Base-by-base conservation (phyloP, 2,113 vertebrate species). In the Phoxinus phoxinus region DNA sequence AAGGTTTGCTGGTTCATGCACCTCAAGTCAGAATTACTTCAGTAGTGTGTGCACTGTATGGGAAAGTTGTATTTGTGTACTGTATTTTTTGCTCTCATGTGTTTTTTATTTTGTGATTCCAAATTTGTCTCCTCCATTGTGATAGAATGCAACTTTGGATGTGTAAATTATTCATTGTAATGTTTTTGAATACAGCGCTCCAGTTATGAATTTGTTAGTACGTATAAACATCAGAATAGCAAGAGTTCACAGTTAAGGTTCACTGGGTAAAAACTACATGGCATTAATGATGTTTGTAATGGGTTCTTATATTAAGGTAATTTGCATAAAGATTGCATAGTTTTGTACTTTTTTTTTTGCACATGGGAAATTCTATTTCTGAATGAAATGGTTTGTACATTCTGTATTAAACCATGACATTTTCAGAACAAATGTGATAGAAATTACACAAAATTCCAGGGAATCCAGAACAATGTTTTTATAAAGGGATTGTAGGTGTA, bases 381-480 rank as follows among this genome's bases (percentile, higher is more conserved):
- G 35, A 17, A 65, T 21, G 1, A 81, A 44, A 81, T 25, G 11
- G 51, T 81, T 61, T 81, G 79, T 67, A 80, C 37, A 63, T 80
- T 63, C 58, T 63, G 37, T 80, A 46, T 80, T 63, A 81, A 67
- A 69, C 19, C 19, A 4, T 67, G 46, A 32, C 15, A 51, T 69
- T 63, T 46, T 63, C 19, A 59, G 76, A 80, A 80, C 58, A 79
- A 79, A 27, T 61, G 13, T 15, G 32, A 44, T 61, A 13, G 58
- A n/a, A 2, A 58, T 59, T 8, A 61, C 32, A 23, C 32, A 59
- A 8, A 44, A 51, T 67, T 30, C 59, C 15, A 81, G 37, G 17
- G 17, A 30, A 67, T 48, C 10, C 25, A 48, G 44, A 80, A 46
- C 61, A 69, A 81, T 81, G 27, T 67, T 81, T 80, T 81, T 81